These are phyloP conservation scores for Chitala chitala DNA, from an alignment of 2,113 vertebrate species.

Conservation along the genomic window DNA sequence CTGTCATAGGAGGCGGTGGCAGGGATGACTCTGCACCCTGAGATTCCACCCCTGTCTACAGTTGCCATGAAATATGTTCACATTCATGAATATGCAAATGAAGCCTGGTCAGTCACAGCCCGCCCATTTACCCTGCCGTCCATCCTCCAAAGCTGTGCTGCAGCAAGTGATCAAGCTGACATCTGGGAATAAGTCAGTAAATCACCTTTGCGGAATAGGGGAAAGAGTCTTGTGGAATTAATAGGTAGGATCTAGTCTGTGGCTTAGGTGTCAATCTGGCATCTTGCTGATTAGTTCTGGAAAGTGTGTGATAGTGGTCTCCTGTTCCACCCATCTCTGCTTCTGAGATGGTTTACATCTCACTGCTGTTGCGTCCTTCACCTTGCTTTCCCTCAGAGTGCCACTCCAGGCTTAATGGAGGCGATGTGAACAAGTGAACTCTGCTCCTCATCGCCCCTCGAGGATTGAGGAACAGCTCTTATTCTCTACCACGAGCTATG, in stretches of 20 bases:
- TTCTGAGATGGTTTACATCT: neutral
- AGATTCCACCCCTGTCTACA: slow-evolving; percentile 35
- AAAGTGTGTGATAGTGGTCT: no score
- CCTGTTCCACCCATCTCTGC: no score
- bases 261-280: neutral
- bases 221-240: neutral
- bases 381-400: neutral
- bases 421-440: neutral
- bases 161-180: no score
- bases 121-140: no score
- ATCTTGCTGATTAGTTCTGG: neutral
- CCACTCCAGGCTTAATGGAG: slow-evolving; percentile 1
- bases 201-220: neutral
- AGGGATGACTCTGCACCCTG: neutral
- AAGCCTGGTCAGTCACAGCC: slow-evolving; percentile 36
- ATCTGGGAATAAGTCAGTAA: neutral
- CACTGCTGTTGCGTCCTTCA: neutral
- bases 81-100: slow-evolving; percentile 49
- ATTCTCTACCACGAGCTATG: neutral
- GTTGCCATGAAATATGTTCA: slow-evolving; percentile 48
- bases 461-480: neutral
- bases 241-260: neutral
- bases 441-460: neutral
- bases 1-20: neutral
- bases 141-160: no score